These are phyloP conservation scores for Chloroceryle inda DNA, from an alignment of 2,797 vertebrate species.

Conservation along the genomic window DNA sequence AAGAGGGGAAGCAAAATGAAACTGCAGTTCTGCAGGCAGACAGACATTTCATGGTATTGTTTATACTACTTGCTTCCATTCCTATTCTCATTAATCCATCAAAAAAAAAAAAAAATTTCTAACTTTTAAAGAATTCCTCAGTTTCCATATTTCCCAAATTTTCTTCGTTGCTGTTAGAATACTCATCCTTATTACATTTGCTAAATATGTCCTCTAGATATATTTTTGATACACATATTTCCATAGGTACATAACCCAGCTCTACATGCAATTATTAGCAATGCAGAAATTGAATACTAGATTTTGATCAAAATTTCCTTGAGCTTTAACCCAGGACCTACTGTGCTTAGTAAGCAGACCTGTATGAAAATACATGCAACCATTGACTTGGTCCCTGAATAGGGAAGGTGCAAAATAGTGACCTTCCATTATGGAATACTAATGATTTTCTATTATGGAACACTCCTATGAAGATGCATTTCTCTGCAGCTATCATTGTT, in stretches of 20 bases:
- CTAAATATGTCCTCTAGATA: not conserved
- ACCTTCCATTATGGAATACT: not conserved
- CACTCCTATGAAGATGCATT: not conserved
- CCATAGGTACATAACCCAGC: not conserved
- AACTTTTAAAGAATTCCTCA: not conserved
- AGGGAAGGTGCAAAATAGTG: not conserved
- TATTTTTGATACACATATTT: not conserved
- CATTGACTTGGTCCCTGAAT: not conserved
- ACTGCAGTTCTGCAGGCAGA: not conserved
- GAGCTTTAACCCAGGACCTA: not conserved
- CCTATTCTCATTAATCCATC: not conserved
- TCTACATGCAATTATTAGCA: not conserved
- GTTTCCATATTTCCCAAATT: not conserved
- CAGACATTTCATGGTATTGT: not conserved
- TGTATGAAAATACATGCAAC: not conserved
- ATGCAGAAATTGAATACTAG: not conserved
- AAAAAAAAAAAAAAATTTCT: not conserved
- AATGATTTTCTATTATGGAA: not conserved
- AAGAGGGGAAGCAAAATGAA: not conserved
- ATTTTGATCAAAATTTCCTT: not conserved
- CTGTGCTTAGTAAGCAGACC: not conserved
- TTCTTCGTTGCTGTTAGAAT: not conserved
- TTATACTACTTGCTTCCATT: not conserved
- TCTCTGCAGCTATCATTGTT: not conserved
- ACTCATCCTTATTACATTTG: not conserved